Evolutionary conservation across 2,113 vertebrate genomes (phyloP).

Genomic region (Grallaria varia): DNA sequence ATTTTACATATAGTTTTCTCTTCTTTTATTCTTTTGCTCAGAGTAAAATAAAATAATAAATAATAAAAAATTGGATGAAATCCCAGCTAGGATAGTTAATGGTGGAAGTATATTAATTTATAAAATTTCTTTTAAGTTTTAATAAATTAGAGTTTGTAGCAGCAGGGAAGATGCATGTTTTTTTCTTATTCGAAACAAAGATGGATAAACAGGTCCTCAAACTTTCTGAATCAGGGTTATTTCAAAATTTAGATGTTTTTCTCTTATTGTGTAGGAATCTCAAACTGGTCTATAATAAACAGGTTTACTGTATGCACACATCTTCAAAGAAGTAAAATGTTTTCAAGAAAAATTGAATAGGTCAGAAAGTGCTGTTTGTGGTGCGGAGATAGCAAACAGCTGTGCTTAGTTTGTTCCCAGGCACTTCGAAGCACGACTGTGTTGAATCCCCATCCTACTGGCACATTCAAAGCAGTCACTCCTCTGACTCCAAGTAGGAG

Average conservation of each 20-base stretch:
- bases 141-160: background rate
- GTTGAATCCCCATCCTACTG: background rate
- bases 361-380: background rate
- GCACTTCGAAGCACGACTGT: background rate
- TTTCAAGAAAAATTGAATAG: background rate
- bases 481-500: background rate
- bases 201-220: background rate
- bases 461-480: background rate
- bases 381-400: background rate
- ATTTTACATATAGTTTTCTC: background rate
- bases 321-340: background rate
- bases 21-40: background rate
- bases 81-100: background rate
- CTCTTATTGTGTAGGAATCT: background rate
- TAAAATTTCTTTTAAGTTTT: background rate
- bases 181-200: background rate
- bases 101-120: background rate
- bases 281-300: background rate
- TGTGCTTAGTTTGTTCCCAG: background rate
- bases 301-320: background rate
- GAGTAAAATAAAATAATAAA: background rate
- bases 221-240: background rate
- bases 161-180: background rate
- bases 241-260: background rate
- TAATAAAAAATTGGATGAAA: background rate